phyloP scores from a whole-genome alignment of 2,888 invertebrate species.

The Pollenia angustigena region DNA sequence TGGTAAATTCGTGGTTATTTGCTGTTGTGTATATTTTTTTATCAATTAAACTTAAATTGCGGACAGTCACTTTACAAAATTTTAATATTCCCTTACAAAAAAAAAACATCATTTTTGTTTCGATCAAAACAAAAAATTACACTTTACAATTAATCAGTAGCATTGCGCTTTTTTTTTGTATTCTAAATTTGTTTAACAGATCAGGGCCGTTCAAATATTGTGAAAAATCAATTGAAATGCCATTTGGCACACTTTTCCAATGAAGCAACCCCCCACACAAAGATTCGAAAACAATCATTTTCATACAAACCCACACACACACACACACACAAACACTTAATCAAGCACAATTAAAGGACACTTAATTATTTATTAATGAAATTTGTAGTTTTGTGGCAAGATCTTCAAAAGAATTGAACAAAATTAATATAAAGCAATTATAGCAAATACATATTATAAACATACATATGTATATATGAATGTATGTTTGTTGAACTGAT shows the following conservation, averaged over 20 bases:
- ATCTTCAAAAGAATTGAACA: slow-evolving; percentile 12
- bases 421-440: slow-evolving; percentile 23
- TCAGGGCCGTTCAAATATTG: slow-evolving; percentile 65
- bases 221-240: slow-evolving; percentile 69
- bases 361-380: slow-evolving; percentile 57
- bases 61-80: too few species aligned
- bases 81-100: neutral
- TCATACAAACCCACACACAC: slow-evolving; percentile 1
- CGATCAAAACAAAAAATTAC: neutral
- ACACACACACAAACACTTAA: neutral
- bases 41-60: too few species aligned
- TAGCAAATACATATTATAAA: neutral
- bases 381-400: slow-evolving; percentile 62
- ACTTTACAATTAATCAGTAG: neutral
- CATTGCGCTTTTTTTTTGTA: slow-evolving; percentile 2
- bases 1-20: too few species aligned
- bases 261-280: slow-evolving; percentile 27
- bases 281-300: neutral
- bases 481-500: neutral
- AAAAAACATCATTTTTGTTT: neutral
- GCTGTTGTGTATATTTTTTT: too few species aligned
- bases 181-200: slow-evolving; percentile 59
- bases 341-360: slow-evolving; percentile 43
- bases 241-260: slow-evolving; percentile 72
- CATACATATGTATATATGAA: too few species aligned